phyloP scores from a whole-genome alignment of 92 coral and sea anemone species.

The Actinostola sp. region DNA sequence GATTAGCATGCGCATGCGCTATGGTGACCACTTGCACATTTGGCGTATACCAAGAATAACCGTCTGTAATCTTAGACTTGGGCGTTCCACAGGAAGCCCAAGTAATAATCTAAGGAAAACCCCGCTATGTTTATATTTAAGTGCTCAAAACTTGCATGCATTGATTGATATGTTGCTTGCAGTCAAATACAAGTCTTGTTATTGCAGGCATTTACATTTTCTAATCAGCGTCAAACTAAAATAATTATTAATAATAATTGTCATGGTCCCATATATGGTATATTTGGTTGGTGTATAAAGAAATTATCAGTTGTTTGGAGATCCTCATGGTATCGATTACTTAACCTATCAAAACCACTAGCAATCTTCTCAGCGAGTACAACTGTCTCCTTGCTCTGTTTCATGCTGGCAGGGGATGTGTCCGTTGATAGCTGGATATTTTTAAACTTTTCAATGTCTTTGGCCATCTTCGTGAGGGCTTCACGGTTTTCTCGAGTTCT shows the following conservation, averaged over 20 bases:
- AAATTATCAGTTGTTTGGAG: conserved; percentile 82
- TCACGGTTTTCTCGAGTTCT: conserved; percentile 76
- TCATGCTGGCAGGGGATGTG: background rate
- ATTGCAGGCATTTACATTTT: too few species aligned
- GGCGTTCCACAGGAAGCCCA: too few species aligned
- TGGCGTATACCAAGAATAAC: too few species aligned
- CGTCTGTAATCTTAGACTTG: too few species aligned
- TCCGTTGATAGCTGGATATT: conserved; percentile 39
- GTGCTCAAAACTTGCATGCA: too few species aligned
- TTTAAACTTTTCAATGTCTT: conserved; percentile 73
- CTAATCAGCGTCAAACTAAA: too few species aligned
- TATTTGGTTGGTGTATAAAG: conserved; percentile 8
- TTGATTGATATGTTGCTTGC: too few species aligned
- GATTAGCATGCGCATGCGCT: too few species aligned
- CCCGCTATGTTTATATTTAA: too few species aligned
- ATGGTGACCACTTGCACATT: too few species aligned
- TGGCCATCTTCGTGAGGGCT: conserved; percentile 70
- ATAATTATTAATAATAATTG: background rate
- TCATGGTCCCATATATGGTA: conserved; percentile 10
- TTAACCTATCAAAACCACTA: conserved; percentile 77
- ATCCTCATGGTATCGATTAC: conserved; percentile 70
- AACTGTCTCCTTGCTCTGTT: conserved; percentile 45
- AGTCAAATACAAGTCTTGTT: too few species aligned
- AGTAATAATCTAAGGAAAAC: too few species aligned
- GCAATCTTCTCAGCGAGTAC: conserved; percentile 89